Evolutionary conservation across 2,888 invertebrate genomes (phyloP).

Genomic region (Tyria jacobaeae): DNA sequence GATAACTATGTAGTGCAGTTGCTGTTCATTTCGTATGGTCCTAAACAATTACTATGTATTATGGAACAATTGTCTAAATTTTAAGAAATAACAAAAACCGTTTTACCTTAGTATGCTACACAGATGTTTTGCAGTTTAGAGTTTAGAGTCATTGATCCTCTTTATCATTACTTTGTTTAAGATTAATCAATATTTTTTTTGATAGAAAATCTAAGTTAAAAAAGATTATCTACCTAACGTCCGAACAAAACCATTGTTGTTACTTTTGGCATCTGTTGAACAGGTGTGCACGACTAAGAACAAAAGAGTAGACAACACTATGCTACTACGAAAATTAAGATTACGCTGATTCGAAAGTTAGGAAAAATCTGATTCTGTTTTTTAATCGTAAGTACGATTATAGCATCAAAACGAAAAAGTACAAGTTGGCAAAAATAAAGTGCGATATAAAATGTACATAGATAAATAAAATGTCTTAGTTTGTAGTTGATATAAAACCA

Average conservation of each 20-base stretch:
- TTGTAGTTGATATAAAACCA: too few relatives aligned
- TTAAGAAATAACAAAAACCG: neutral
- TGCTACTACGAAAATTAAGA: neutral
- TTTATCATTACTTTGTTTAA: neutral
- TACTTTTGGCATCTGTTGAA: conserved; percentile 33
- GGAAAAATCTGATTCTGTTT: too few relatives aligned
- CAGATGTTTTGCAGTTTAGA: neutral
- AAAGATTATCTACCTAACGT: conserved; percentile 25
- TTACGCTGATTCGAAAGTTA: too few relatives aligned
- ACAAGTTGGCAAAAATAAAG: too few relatives aligned
- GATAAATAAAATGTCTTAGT: too few relatives aligned
- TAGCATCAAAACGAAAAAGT: too few relatives aligned
- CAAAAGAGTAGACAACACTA: conserved; percentile 10
- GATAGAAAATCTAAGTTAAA: conserved; percentile 25
- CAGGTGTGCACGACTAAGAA: conserved; percentile 32
- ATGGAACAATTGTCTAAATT: neutral
- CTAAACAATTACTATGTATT: conserved; percentile 1
- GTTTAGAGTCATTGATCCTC: neutral
- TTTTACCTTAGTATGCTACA: neutral
- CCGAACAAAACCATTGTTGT: conserved; percentile 12
- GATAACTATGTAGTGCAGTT: conserved; percentile 5
- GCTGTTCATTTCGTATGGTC: neutral
- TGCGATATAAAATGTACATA: too few relatives aligned
- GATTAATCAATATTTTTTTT: neutral
- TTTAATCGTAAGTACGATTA: too few relatives aligned